phyloP scores from a whole-genome alignment of 1,140 invertebrate genomes.

The Rhyzopertha dominica region DNA sequence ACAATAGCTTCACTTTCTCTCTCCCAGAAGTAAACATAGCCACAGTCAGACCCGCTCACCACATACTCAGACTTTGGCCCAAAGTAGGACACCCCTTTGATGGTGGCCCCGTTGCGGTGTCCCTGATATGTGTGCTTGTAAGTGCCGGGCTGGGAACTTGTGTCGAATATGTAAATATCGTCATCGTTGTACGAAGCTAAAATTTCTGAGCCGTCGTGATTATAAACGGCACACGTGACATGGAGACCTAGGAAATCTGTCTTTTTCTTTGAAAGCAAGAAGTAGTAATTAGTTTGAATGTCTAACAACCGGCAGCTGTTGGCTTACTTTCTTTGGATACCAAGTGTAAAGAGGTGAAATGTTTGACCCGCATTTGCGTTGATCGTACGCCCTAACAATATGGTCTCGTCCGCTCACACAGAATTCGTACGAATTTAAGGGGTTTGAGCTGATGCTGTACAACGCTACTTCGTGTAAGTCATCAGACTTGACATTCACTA shows the following conservation, averaged over 20 bases:
- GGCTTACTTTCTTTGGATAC: constrained; percentile 21
- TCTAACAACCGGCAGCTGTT: not conserved
- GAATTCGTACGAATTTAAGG: constrained; percentile 71
- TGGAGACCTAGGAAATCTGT: constrained; percentile 46
- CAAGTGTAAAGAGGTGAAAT: constrained; percentile 27
- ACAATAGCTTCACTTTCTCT: constrained; percentile 83
- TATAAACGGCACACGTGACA: constrained; percentile 86
- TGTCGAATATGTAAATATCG: constrained; percentile 87
- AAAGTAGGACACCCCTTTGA: constrained; percentile 93
- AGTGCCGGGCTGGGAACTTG: constrained; percentile 49
- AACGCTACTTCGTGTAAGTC: constrained; percentile 62
- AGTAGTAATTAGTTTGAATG: not conserved
- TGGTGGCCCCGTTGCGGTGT: constrained; percentile 73
- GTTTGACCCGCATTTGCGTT: constrained; percentile 47
- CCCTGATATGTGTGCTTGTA: constrained; percentile 71
- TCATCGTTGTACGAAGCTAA: constrained; percentile 91
- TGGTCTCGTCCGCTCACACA: constrained; percentile 70
- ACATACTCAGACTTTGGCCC: constrained; percentile 87
- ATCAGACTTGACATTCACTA: constrained; percentile 60
- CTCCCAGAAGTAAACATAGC: constrained; percentile 94
- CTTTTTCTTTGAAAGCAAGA: constrained; percentile 5
- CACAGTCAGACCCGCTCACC: constrained; percentile 91
- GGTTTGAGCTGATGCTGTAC: constrained; percentile 84
- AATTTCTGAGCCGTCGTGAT: constrained; percentile 86
- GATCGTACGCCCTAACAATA: constrained; percentile 65